Percentiles rank a stretch among this genome's conserved stretches.
These are phyloP conservation scores for Ctenoplectra terminalis DNA, from an alignment of 1,140 invertebrate species.

Conservation along the genomic window DNA sequence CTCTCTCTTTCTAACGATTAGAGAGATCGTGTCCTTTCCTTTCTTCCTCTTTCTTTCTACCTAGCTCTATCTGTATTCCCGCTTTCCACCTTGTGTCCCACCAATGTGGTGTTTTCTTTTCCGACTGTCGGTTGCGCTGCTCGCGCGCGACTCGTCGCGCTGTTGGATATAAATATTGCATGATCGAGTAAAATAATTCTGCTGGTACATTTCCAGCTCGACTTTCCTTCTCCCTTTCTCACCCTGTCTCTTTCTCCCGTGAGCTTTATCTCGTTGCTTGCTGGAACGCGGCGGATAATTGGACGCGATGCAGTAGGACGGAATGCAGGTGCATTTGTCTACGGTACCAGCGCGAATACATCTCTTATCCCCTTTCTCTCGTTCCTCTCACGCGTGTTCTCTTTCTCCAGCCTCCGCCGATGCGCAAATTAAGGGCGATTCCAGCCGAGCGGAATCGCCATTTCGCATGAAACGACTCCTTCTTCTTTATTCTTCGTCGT, in stretches of 20 bases:
- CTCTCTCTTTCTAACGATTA: constrained; percentile 47
- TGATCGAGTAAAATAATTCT: constrained; percentile 59
- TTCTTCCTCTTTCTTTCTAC: not conserved
- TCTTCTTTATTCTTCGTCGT: constrained; percentile 5
- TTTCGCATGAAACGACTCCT: constrained; percentile 64
- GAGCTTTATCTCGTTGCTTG: constrained; percentile 50
- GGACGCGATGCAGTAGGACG: constrained; percentile 64
- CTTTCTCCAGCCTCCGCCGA: constrained; percentile 31
- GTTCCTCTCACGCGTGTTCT: not conserved
- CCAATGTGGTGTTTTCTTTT: not conserved
- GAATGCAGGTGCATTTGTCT: constrained; percentile 70
- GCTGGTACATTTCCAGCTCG: not conserved
- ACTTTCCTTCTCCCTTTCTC: not conserved
- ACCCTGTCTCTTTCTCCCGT: not conserved
- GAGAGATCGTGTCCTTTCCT: constrained; percentile 2
- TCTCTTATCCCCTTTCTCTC: constrained; percentile 26
- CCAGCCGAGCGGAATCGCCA: constrained; percentile 59
- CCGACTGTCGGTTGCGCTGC: not conserved
- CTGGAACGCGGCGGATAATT: constrained; percentile 56
- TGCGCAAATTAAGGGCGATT: constrained; percentile 70
- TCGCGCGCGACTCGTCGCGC: constrained; percentile 15
- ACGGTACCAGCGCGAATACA: constrained; percentile 55
- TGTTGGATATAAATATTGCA: constrained; percentile 60
- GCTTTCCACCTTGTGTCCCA: not conserved
- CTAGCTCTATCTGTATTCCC: not conserved